A percentile compares a stretch with the other conserved stretches of the same genome.
Conservation (phyloP, 2,888 invertebrate genomes). For the Marronus borbonicus region DNA sequence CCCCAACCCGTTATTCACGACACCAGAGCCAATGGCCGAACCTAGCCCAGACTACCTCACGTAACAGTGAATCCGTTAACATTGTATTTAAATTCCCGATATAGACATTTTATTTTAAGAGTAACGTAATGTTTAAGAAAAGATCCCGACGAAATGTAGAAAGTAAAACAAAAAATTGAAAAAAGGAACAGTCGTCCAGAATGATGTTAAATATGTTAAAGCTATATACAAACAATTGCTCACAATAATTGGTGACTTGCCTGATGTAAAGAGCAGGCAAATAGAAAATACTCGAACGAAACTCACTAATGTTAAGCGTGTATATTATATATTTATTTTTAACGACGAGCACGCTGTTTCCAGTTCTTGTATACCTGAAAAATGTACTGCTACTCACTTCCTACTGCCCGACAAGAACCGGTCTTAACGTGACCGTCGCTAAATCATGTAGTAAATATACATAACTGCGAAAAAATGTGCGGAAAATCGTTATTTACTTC, state of each 20-base stretch:
- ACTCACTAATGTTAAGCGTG: constrained; percentile 50
- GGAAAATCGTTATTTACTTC: constrained; percentile 37
- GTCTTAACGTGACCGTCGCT: constrained; percentile 37
- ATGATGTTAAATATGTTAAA: constrained; percentile 1
- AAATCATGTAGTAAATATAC: constrained; percentile 54
- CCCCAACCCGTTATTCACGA: constrained; percentile 93
- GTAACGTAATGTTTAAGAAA: constrained; percentile 33
- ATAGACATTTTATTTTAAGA: constrained; percentile 39
- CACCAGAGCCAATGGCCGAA: constrained; percentile 85
- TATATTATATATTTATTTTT: constrained; percentile 56
- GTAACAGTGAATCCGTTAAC: constrained; percentile 62
- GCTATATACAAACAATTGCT: constrained; percentile 20
- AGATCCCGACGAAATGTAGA: constrained; percentile 27
- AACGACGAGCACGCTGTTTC: constrained; percentile 42
- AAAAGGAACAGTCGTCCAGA: constrained; percentile 34
- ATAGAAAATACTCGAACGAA: constrained; percentile 45
- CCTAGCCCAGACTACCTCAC: constrained; percentile 87
- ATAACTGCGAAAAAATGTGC: constrained; percentile 49
- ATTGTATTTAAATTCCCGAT: constrained; percentile 33
- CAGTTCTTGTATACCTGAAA: constrained; percentile 51
- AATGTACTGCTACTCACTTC: constrained; percentile 54
- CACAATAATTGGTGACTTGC: constrained; percentile 42
- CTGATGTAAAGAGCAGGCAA: constrained; percentile 18
- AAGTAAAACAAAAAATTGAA: constrained; percentile 31
- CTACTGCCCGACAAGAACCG: constrained; percentile 53